Evolutionary conservation across 2,113 vertebrate genomes (phyloP).

Genomic region (Ictalurus punctatus): DNA sequence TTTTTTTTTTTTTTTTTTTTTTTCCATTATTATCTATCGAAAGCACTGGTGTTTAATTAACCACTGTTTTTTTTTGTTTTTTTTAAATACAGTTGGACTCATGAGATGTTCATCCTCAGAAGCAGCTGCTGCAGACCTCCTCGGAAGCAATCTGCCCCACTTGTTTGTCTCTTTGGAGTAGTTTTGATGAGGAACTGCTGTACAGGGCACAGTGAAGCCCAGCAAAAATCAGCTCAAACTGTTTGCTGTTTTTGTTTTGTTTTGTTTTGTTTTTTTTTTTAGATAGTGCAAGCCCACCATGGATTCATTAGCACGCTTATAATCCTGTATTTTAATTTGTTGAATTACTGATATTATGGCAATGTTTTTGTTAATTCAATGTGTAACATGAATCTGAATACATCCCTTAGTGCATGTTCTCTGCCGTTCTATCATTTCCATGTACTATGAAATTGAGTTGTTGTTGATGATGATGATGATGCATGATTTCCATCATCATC

Average conservation of each 20-base stretch:
- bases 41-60: neutral
- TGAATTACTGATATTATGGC: no score
- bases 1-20: neutral
- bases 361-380: neutral
- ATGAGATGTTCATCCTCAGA: neutral
- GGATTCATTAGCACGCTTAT: conserved; percentile 42
- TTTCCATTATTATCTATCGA: neutral
- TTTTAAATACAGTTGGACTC: neutral
- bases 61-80: no score
- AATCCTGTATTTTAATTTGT: neutral
- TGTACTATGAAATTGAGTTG: neutral
- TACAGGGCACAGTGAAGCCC: neutral
- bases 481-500: no score
- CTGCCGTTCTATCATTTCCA: neutral
- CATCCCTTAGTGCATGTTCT: no score
- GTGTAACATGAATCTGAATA: neutral
- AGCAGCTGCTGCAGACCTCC: conserved; percentile 39
- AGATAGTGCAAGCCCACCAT: neutral
- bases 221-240: conserved; percentile 19
- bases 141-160: conserved; percentile 13
- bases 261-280: no score
- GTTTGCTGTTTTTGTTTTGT: neutral
- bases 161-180: neutral
- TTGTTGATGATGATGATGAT: neutral
- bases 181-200: neutral